Base-by-base conservation (phyloP, 2,113 vertebrate genomes). In the Dendrocopos noguchii region DNA sequence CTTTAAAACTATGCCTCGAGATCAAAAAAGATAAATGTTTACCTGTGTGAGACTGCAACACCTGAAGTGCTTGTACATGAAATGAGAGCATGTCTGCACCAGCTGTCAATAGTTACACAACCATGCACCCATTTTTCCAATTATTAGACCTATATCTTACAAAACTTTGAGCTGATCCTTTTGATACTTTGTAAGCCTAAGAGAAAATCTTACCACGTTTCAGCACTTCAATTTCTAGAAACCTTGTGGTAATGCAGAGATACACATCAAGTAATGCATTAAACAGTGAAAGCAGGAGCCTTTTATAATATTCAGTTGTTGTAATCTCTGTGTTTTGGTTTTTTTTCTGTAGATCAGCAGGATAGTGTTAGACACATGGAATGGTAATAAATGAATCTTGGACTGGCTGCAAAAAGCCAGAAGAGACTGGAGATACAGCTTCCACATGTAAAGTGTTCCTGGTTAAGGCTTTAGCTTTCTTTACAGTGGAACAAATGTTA, bases 361-460 rank as follows among this genome's bases (percentile, higher is more conserved):
- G 52, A 84, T 86, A 22, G 39, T 25, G 18, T 72, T 72, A 95
- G 80, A 80, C 50, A 56, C 14, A 25, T 28, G 53, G 42, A 93
- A 92, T 73, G 33, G 66, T 73, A 95, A 90, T 71, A 87, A 94
- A 75, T 90, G 61, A 93, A 64, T 73, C 61, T 87, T 91, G 87
- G 81, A 76, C 52, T 57, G 20, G 7, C 7, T 80, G 68, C 74
- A 91, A 79, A 90, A 91, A 65, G 27, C 61, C 73, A 68, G 65
- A 59, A 87, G 56, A 55, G 60, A 60, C 67, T 47, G 56, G 28
- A 2, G 1, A 50, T 64, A n/a, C 0, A 64, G 63, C n/a, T 83
- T 65, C 57, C 12, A 74, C 12, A 16, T 17, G 18, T 57, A 31
- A 88, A 81, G 4, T 64, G 36, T 59, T 88, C 73, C 80, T 77